Percentiles rank a stretch among this genome's conserved stretches.
Conservation (phyloP, 1,140 invertebrate species). For the Drosophila teissieri region DNA sequence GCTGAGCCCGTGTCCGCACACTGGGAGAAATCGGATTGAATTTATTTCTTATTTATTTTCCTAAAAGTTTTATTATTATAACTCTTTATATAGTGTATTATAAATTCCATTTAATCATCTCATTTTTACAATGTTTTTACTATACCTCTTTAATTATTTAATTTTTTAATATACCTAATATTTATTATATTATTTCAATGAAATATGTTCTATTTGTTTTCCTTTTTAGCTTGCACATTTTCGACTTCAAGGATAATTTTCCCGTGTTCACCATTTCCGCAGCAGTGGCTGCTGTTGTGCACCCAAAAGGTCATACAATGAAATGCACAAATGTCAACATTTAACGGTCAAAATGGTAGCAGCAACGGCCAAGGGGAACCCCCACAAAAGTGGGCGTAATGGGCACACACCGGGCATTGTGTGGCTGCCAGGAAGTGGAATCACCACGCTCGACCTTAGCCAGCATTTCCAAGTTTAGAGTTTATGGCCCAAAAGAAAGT, state of each 20-base stretch:
- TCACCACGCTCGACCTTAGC: slow-evolving; percentile 48
- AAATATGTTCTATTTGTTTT: no score
- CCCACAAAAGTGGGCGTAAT: slow-evolving; percentile 5
- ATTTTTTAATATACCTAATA: no score
- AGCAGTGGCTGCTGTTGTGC: slow-evolving; percentile 55
- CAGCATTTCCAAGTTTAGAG: slow-evolving; percentile 67
- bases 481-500: slow-evolving; percentile 73
- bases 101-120: no score
- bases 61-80: no score
- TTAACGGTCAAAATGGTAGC: slow-evolving; percentile 78
- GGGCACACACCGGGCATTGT: slow-evolving; percentile 48
- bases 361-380: slow-evolving; percentile 31
- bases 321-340: slow-evolving; percentile 82
- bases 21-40: not conserved
- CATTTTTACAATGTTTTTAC: not conserved
- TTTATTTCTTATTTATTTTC: no score
- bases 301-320: slow-evolving; percentile 77
- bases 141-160: not conserved
- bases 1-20: slow-evolving; percentile 20
- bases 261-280: slow-evolving; percentile 7
- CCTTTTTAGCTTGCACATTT: no score
- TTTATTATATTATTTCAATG: not conserved
- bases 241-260: not conserved
- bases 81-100: no score
- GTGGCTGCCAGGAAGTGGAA: slow-evolving; percentile 61